Evolutionary conservation across 2,113 vertebrate genomes (phyloP), one percentile per base, ranked within the genome.

Genomic region (Hemichromis elongatus): DNA sequence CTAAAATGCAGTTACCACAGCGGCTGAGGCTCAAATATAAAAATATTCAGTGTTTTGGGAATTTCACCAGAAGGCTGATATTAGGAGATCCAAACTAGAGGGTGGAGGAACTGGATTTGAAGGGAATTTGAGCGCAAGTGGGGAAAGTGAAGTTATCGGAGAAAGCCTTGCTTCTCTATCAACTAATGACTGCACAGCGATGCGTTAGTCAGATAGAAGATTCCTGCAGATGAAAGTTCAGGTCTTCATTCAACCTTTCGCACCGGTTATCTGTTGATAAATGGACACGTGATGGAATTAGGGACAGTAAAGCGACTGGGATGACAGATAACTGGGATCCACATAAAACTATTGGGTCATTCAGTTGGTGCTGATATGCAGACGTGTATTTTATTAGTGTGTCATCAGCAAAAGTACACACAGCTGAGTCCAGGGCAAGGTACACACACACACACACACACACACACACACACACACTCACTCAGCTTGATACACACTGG

Each of bases 341-440:
- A 63, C 70, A 73, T 28, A 52, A 53, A 89, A 77, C 70, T 13
- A 57, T 54, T 81, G 84, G 86, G 53, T 90, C 88, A 84, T 11
- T 26, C 9, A 35, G 19, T 82, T 75, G 79, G 78, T 86, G 80
- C 77, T n/a, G 26, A 86, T 52, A 26, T 42, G 18, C 55, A 40
- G 18, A 14, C 68, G 55, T 75, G 7, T 53, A 6, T 66, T 57
- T 83, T 85, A 77, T 85, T 59, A 35, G 80, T 28, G 57, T 59
- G 77, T 81, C 87, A 86, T 90, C 81, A 59, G 63, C 45, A 63
- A 80, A 89, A 80, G 80, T 82, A 84, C 87, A 86, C 82, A 53
- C 82, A 66, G 70, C 78, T 80, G 86, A 85, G 84, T 86, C 82
- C 84, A 88, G 87, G 89, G 79, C 88, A 92, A 91, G 79, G 87